Evolutionary conservation across 2,888 invertebrate species (phyloP).

Genomic region (Sceliomorpha sp.): DNA sequence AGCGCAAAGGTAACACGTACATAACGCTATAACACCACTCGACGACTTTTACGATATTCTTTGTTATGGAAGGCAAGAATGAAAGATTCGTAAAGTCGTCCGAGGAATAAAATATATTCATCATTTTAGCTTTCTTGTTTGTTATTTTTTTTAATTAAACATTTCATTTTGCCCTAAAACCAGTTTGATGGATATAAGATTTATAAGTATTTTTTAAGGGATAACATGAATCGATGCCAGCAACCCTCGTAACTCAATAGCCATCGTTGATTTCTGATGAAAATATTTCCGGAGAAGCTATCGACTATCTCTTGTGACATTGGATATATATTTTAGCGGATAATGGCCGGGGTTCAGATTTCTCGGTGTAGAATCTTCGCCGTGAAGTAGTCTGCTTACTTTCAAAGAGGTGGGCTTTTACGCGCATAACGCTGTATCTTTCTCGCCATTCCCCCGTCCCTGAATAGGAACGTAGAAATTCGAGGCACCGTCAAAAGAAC

Average conservation of each 20-base stretch:
- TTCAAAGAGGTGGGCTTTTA: constrained; percentile 48
- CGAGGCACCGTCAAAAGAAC: constrained; percentile 45
- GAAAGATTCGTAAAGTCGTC: constrained; percentile 37
- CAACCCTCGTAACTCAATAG: constrained; percentile 32
- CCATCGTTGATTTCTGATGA: constrained; percentile 29
- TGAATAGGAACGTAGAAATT: constrained; percentile 48
- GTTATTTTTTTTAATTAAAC: constrained; percentile 53
- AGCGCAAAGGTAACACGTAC: constrained; percentile 34
- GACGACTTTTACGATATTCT: constrained; percentile 42
- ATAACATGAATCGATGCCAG: too few species aligned
- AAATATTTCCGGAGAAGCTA: constrained; percentile 26
- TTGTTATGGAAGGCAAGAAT: constrained; percentile 41
- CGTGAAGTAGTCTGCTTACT: constrained; percentile 44
- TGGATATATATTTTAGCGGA: constrained; percentile 36
- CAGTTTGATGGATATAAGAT: too few species aligned
- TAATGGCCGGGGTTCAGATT: constrained; percentile 51
- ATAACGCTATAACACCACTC: constrained; percentile 16
- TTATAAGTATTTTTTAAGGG: too few species aligned
- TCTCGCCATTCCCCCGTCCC: constrained; percentile 35
- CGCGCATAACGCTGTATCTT: constrained; percentile 37
- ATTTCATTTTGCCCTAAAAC: constrained; percentile 5
- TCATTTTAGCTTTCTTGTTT: too few species aligned
- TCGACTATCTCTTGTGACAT: constrained; percentile 23
- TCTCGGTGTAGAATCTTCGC: constrained; percentile 24
- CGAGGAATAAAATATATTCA: constrained; percentile 33